These are phyloP conservation scores for Grapholita molesta DNA, from an alignment of 1,140 invertebrate genomes.

Conservation along the genomic window DNA sequence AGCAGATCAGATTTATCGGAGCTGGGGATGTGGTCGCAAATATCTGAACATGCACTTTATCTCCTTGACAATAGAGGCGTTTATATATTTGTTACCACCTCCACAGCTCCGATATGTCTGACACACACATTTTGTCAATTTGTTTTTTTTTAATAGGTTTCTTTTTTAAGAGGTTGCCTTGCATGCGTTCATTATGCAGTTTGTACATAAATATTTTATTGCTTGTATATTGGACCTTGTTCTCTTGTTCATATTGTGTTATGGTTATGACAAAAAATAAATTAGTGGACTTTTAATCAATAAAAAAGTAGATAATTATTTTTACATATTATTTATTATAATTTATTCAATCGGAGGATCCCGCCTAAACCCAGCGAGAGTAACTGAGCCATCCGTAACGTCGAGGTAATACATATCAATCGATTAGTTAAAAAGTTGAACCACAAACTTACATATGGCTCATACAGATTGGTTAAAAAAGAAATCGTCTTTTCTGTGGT, in stretches of 20 bases:
- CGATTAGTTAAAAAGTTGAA: no score
- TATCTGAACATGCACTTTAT: no score
- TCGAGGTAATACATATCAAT: neutral
- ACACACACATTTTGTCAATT: neutral
- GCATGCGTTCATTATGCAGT: slow-evolving; percentile 32
- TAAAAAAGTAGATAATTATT: neutral
- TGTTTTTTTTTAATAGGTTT: neutral
- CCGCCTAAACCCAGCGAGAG: neutral
- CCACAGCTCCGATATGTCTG: neutral
- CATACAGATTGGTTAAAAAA: no score
- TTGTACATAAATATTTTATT: slow-evolving; percentile 36
- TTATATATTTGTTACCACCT: neutral
- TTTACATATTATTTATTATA: neutral
- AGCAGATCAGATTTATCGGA: no score
- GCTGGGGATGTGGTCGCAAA: no score
- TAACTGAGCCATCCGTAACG: no score
- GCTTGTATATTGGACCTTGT: slow-evolving; percentile 69
- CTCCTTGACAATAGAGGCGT: no score
- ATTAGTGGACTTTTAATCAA: neutral
- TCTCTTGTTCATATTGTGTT: neutral
- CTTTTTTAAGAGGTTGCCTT: neutral
- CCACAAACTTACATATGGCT: no score
- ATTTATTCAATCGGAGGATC: neutral
- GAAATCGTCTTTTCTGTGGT: no score
- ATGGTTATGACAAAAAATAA: neutral